A percentile compares a stretch with the other conserved stretches of the same genome.
phyloP scores from a whole-genome alignment of 2,888 invertebrate genomes.

The Phengaris alcon region DNA sequence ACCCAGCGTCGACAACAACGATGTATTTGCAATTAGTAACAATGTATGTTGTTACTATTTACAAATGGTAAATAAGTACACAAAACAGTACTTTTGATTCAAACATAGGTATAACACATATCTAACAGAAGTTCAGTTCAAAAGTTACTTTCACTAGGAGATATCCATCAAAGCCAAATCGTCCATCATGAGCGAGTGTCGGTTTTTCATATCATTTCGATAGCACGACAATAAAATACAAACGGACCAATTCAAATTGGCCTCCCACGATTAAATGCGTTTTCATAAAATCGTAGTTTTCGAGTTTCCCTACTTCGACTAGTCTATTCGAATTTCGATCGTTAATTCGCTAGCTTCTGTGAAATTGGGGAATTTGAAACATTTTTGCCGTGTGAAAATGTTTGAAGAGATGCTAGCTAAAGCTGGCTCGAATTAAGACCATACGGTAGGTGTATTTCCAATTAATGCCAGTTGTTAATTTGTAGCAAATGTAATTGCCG shows the following conservation, averaged over 20 bases:
- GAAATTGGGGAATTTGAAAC: not conserved
- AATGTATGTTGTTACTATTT: not conserved
- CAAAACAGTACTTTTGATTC: not conserved
- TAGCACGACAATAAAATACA: conserved; percentile 16
- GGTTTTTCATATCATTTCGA: conserved; percentile 13
- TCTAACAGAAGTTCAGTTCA: not conserved
- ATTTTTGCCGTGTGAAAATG: conserved; percentile 4
- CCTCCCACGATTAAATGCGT: conserved; percentile 27
- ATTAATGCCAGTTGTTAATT: conserved; percentile 21
- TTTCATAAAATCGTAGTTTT: conserved; percentile 18
- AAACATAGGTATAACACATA: not conserved
- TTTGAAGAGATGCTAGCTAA: not conserved
- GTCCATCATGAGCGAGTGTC: conserved; percentile 8
- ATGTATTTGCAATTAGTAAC: no score
- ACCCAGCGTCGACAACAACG: no score
- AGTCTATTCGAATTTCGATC: not conserved
- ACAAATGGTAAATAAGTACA: not conserved
- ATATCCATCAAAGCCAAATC: conserved; percentile 2
- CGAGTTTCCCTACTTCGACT: not conserved
- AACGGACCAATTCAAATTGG: conserved; percentile 17
- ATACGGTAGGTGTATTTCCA: conserved; percentile 12
- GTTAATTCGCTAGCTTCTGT: not conserved
- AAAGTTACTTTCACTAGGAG: not conserved
- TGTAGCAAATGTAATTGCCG: conserved; percentile 30
- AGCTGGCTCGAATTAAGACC: not conserved